Conservation (phyloP, 1,140 invertebrate genomes). For the Plutomurus gul region DNA sequence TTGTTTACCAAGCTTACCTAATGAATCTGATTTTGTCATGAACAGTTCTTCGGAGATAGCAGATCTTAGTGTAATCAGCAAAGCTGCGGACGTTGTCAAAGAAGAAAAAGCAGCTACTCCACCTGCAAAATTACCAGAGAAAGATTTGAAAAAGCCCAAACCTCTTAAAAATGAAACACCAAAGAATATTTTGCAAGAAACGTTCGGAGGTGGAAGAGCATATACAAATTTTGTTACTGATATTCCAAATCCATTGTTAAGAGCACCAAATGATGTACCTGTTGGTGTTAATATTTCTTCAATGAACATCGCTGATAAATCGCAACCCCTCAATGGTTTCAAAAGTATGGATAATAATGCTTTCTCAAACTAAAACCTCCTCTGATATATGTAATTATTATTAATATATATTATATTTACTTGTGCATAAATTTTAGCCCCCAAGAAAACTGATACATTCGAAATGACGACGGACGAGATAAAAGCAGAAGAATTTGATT, state of each 20-base stretch:
- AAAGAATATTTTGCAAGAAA: constrained; percentile 22
- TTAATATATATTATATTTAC: too few relatives aligned
- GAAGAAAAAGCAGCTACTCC: not conserved
- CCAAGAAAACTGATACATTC: constrained; percentile 32
- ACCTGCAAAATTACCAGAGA: not conserved
- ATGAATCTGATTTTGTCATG: too few relatives aligned
- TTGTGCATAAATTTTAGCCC: too few relatives aligned
- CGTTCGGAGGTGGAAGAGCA: not conserved
- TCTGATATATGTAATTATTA: too few relatives aligned
- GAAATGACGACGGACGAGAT: constrained; percentile 36
- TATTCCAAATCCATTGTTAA: too few relatives aligned
- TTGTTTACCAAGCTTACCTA: too few relatives aligned
- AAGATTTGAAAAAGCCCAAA: not conserved
- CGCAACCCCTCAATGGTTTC: not conserved
- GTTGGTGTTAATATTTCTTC: too few relatives aligned
- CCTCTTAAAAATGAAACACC: not conserved
- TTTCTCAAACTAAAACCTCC: too few relatives aligned
- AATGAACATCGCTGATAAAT: not conserved
- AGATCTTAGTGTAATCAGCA: constrained; percentile 4
- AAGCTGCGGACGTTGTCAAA: not conserved
- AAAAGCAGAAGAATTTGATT: constrained; percentile 32
- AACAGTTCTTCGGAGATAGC: not conserved
- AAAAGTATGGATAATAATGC: not conserved
- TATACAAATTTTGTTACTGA: not conserved
- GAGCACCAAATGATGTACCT: too few relatives aligned